Percentiles rank a stretch among this genome's conserved stretches.
These are phyloP conservation scores for Lucilia cuprina DNA, from an alignment of 1,140 invertebrate species.

Conservation along the genomic window DNA sequence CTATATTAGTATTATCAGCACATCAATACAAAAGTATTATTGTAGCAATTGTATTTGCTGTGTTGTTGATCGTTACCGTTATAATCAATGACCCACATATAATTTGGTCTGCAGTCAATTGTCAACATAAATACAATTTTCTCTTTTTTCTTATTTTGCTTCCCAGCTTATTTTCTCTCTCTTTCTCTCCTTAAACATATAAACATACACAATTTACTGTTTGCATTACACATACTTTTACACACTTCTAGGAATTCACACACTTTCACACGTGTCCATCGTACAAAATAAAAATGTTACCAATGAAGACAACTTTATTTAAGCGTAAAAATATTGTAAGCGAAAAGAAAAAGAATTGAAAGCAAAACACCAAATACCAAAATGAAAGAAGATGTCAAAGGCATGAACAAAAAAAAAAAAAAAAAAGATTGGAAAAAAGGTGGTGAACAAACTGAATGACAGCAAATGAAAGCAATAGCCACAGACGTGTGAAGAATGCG, in stretches of 20 bases:
- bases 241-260: background rate
- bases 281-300: background rate
- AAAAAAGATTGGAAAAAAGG: background rate
- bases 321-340: conserved; percentile 9
- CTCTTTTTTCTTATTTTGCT: background rate
- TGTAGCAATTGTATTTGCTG: background rate
- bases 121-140: conserved; percentile 21
- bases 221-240: too few species aligned
- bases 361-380: background rate
- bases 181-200: too few species aligned
- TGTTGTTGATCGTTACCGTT: background rate
- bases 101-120: conserved; percentile 30
- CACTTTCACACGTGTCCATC: background rate
- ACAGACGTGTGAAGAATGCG: too few species aligned
- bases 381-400: background rate
- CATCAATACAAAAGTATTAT: background rate
- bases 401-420: background rate
- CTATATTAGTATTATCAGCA: background rate
- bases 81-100: conserved; percentile 35
- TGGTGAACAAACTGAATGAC: background rate
- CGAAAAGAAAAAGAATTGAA: background rate
- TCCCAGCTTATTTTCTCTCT: background rate
- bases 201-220: too few species aligned
- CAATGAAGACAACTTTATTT: background rate
- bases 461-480: background rate